Base-by-base conservation (phyloP, 2,113 vertebrate genomes). In the Oreotrochilus melanogaster region DNA sequence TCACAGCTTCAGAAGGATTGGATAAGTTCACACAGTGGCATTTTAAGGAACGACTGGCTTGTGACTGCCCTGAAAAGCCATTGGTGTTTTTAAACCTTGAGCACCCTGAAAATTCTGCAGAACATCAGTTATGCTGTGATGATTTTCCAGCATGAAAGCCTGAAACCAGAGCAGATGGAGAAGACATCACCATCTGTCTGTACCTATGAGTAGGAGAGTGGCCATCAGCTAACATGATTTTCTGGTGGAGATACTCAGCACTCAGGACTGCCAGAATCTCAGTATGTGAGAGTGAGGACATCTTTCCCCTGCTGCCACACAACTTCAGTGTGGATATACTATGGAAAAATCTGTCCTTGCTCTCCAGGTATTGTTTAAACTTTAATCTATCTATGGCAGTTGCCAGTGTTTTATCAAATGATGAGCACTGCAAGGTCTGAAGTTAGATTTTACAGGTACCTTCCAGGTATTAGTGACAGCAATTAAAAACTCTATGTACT, bases 141-240 rank as follows among this genome's bases (percentile, higher is more conserved):
- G 37, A 12, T 7, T 39, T 73, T 78, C 60, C 51, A 76, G n/a
- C 13, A 37, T 51, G 17, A 50, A 3, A 37, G 33, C 30, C 58
- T n/a, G 18, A 27, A 48, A 15, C 30, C 30, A 45, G 12, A 66
- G 69, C 18, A 56, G 31, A 24, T 18, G 45, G 42, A 27, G 31
- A 22, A 27, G 62, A 50, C 0, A 4, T 48, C 58, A 21, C 30
- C 23, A 3, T 1, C 7, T 7, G 31, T 8, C 30, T 27, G 25
- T 7, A 50, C 14, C 17, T 18, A 12, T 1, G 2, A 75, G 21
- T 6, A 67, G 33, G 43, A 75, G 35, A 25, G 35, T 4, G 13
- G 31, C 57, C 14, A 50, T 12, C 35, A 33, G 53, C 43, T 56
- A 47, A 47, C 3, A 3, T 1, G 14, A 60, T 25, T 28, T 91